phyloP scores from a whole-genome alignment of 2,888 invertebrate genomes.

The Cryptocheilus praepositus region DNA sequence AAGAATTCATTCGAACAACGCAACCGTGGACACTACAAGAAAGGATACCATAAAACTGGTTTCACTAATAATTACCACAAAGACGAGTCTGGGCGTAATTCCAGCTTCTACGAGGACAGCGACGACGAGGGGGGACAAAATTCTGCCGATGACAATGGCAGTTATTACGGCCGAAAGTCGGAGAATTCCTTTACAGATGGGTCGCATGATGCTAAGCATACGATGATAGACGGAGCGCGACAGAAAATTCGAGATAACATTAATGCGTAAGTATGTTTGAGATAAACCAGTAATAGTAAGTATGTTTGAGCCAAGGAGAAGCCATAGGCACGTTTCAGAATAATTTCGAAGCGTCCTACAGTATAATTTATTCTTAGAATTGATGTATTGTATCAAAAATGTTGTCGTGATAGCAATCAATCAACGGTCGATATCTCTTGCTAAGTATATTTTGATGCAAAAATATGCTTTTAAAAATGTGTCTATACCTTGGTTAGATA shows the following conservation, averaged over 20 bases:
- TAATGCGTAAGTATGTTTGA: not conserved
- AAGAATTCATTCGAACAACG: conserved; percentile 50
- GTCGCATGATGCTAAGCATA: conserved; percentile 38
- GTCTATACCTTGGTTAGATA: conserved; percentile 53
- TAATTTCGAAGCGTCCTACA: too few relatives aligned
- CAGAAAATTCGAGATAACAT: conserved; percentile 23
- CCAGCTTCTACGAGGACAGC: conserved; percentile 82
- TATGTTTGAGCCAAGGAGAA: not conserved
- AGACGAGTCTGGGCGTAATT: conserved; percentile 83
- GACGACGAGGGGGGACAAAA: conserved; percentile 74
- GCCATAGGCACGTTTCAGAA: too few relatives aligned
- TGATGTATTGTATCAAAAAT: not conserved
- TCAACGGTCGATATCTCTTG: too few relatives aligned
- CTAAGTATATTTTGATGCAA: not conserved
- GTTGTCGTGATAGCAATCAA: too few relatives aligned
- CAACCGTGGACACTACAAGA: conserved; percentile 76
- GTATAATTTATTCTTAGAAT: not conserved
- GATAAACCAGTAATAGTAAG: too few relatives aligned
- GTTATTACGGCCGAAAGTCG: conserved; percentile 60
- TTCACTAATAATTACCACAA: conserved; percentile 83
- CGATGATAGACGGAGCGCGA: conserved; percentile 33
- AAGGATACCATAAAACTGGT: conserved; percentile 83
- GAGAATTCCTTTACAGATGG: conserved; percentile 51
- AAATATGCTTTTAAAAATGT: not conserved
- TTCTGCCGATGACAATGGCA: conserved; percentile 66